Base-by-base conservation (phyloP, 2,797 vertebrate species). In the Erpetoichthys calabaricus region DNA sequence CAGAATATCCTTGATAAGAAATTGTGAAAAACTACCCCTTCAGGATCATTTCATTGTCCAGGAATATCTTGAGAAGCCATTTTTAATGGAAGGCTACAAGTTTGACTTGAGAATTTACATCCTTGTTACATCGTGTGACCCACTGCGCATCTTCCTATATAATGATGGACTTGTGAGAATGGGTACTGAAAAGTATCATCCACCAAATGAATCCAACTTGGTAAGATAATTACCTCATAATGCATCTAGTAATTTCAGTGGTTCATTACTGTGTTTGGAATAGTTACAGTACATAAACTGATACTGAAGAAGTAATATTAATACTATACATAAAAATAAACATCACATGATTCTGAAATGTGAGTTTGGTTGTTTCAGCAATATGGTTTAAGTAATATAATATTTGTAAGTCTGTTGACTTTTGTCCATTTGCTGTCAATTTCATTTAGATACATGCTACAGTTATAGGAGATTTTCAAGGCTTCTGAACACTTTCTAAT, bases 31-130 rank as follows among this genome's bases (percentile, higher is more conserved):
- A 73, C 86, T 99, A 70, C 94, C 92, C 65, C 84, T 88, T 73
- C 92, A 97, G 71, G 94, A 99, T 73, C 95, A 99, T 78, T 86
- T 96, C 67, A 99, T 99, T 51, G 94, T 98, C 72, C 95, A 99
- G 80, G 94, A 99, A 71, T 99, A 99, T 68, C 86, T 98, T 68
- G 95, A 99, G 74, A 99, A 98, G 63, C 95, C 95, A 45, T 99
- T 97, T 67, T 79, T 99, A 62, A 92, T 99, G 90, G 95, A 99
- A 80, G 93, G 95, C 51, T 99, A 93, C 85, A 99, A 99, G 77
- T 99, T 99, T 73, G 95, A 99, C 76, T 85, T 99, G 66, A 87
- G 95, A 61, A 89, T 99, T 74, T 99, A 99, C 76, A 94, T 94
- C 78, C 83, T 99, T 54, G 85, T 99, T 67, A 99, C 95, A 45